phyloP scores from a whole-genome alignment of 92 coral and sea anemone species.

The Blastomussa wellsi region DNA sequence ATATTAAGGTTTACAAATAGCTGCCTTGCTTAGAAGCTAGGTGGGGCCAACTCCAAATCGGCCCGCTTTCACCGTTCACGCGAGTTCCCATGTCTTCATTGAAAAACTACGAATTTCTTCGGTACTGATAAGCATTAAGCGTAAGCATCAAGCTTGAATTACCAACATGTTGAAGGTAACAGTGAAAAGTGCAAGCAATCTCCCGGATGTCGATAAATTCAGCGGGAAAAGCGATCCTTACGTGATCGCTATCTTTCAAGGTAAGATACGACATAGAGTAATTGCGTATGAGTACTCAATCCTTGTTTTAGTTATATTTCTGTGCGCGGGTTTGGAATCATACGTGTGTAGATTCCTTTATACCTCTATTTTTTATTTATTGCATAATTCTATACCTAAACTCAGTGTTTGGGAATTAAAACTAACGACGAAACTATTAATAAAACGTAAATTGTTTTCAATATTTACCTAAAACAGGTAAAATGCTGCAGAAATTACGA shows the following conservation, averaged over 20 bases:
- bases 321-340: not conserved
- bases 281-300: not conserved
- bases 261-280: constrained; percentile 35
- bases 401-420: not conserved
- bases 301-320: not conserved
- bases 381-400: not conserved
- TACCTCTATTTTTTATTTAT: not conserved
- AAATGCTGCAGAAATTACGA: not conserved
- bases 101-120: not conserved
- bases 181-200: constrained; percentile 80
- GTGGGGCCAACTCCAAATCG: constrained; percentile 11
- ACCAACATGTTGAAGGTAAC: constrained; percentile 68
- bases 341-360: not conserved
- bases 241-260: constrained; percentile 81
- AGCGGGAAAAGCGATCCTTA: constrained; percentile 96
- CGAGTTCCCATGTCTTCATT: constrained; percentile 2
- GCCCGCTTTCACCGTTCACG: not conserved
- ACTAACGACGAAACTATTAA: not conserved
- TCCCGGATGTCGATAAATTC: constrained; percentile 91
- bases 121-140: not conserved
- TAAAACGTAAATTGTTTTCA: not conserved
- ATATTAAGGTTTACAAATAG: not conserved
- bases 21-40: not conserved
- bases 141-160: not conserved
- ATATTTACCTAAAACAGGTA: not conserved